A percentile compares a stretch with the other conserved stretches of the same genome.
phyloP scores from a whole-genome alignment of 2,113 vertebrate genomes.

The Dinomys branickii region DNA sequence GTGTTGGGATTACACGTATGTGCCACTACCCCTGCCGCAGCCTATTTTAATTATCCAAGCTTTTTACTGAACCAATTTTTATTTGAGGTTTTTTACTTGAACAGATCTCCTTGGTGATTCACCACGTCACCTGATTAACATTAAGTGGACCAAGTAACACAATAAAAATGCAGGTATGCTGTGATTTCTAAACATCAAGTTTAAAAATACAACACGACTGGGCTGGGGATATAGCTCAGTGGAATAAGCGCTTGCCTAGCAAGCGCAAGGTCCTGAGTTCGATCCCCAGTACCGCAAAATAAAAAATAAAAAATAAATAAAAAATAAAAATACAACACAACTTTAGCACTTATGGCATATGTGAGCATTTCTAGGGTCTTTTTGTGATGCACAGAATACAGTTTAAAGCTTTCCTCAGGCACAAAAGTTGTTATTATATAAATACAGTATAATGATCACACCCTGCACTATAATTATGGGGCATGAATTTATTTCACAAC shows the following conservation, averaged over 20 bases:
- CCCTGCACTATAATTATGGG: background rate
- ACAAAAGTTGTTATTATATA: background rate
- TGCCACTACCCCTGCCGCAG: background rate
- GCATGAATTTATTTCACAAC: background rate
- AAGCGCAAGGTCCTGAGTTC: too few species aligned
- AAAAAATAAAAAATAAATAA: too few species aligned
- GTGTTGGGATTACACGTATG: background rate
- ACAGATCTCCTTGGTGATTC: conserved; percentile 5
- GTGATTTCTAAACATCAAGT: conserved; percentile 15
- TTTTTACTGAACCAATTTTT: background rate
- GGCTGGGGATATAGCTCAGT: too few species aligned
- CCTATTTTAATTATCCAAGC: background rate
- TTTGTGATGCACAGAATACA: background rate
- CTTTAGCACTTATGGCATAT: background rate
- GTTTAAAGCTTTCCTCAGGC: background rate
- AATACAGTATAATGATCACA: background rate
- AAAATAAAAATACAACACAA: conserved; percentile 37
- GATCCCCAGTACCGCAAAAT: too few species aligned
- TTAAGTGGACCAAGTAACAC: background rate
- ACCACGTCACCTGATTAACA: conserved; percentile 9
- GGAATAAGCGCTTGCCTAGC: too few species aligned
- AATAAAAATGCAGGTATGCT: background rate
- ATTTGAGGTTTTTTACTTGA: background rate
- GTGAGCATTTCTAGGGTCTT: background rate
- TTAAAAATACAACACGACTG: conserved; percentile 34